Base-by-base conservation (phyloP, 2,797 vertebrate genomes). In the Xenentodon cancila region DNA sequence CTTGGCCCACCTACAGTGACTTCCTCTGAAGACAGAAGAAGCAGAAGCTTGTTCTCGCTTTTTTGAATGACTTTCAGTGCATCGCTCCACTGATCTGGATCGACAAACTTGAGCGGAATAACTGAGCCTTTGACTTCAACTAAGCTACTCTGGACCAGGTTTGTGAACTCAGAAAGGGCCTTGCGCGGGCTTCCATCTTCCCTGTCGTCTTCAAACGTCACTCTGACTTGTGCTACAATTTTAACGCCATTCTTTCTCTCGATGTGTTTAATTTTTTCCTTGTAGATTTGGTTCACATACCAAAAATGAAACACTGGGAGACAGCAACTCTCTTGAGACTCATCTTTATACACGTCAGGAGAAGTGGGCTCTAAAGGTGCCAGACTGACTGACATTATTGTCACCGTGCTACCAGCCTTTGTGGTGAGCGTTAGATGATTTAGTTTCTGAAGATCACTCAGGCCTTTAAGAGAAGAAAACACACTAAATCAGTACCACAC, bases 241-340 rank as follows among this genome's bases (percentile, higher is more conserved):
- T 43, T 0, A 8, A 90, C 84, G 21, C 84, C 65, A 18, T 86
- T 63, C 0, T 46, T 2, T 47, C 50, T 4, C 27, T 68, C 3
- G 18, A 93, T 91, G 4, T 0, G 5, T 7, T 80, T 0, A 0
- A 94, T 15, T 56, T 91, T 71, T 15, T 88, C 45, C 7, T n/a
- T 5, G 30, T 79, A 86, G 64, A 65, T 49, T 11, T 84, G 61
- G 56, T 5, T 42, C 48, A 93, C 2, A n/a, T 90, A 90, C 73
- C 71, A 84, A 55, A 66, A 91, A 5, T 0, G 44, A 30, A 0
- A 0, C 13, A 84, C 4, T 7, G 88, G 45, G 6, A 91, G 0
- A 0, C 0, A 0, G 46, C 32, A 50, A 42, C 0, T 4, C 0
- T 49, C 59, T 56, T 59, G 63, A n/a, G n/a, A 45, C 13, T 45